Evolutionary conservation across 2,888 invertebrate genomes (phyloP).

Genomic region (Harmothoe impar): DNA sequence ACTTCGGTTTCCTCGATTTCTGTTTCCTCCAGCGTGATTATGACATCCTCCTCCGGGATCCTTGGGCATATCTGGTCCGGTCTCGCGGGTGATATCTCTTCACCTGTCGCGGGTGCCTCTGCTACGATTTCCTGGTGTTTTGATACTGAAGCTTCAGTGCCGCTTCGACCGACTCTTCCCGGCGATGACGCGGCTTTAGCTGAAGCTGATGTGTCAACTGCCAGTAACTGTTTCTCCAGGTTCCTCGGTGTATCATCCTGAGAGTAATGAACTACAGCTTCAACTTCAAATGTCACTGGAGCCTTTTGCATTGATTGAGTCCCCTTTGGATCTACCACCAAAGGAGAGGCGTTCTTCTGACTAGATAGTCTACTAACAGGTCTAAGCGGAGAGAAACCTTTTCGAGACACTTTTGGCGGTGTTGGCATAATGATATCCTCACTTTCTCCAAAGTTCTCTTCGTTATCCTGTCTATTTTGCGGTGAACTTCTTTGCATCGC

Average conservation of each 20-base stretch:
- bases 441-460: neutral
- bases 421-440: slow-evolving; percentile 14
- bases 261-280: too few relatives aligned
- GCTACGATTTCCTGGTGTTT: neutral
- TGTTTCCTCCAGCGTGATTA: too few relatives aligned
- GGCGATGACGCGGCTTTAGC: neutral
- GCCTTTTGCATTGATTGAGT: too few relatives aligned
- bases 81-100: neutral
- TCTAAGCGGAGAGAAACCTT: neutral
- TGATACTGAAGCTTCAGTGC: too few relatives aligned
- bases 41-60: neutral
- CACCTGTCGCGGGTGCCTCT: neutral
- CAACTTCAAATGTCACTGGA: too few relatives aligned
- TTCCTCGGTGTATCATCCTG: too few relatives aligned
- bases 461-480: too few relatives aligned
- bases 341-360: neutral
- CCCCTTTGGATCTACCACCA: too few relatives aligned
- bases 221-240: neutral
- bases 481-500: too few relatives aligned
- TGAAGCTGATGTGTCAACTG: neutral
- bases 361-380: neutral
- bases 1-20: neutral
- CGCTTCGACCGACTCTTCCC: too few relatives aligned
- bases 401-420: neutral
- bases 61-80: neutral